Evolutionary conservation across 2,888 invertebrate species (phyloP), one percentile per base, ranked within the genome.

Genomic region (Dicranocentrus wangi): DNA sequence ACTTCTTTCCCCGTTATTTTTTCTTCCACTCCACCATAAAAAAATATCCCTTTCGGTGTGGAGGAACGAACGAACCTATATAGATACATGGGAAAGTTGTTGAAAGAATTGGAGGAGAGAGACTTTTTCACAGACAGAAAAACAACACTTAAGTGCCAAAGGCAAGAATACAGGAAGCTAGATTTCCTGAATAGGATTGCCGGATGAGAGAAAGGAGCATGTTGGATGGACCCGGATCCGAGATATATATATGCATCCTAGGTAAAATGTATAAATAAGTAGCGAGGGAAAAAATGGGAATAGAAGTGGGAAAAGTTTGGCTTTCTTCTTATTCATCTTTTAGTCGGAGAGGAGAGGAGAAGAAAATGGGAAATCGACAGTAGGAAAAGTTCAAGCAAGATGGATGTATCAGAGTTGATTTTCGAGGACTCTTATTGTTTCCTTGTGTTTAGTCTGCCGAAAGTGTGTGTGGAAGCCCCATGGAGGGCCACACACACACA

Each of bases 131-230:
- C 32, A 23, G 43, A 43, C 23, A 68, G 51, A 68, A 47, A 68
- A 68, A 68, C 68, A 68, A 53, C 28, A 68, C 51, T 51, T 32
- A 53, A 68, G 68, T 68, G 68, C 68, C 68, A 68, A 51, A 68
- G 53, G 68, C 53, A 68, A 32, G 51, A 68, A 68, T 53, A 27
- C 17, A 68, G 68, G 68, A 68, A 68, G 68, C 53, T 68, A 28
- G 68, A 68, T 68, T 68, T 68, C 68, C 68, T 51, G 66, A 43
- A 17, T 28, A 53, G 47, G 51, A 51, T 53, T 53, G 53, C 68
- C 68, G 53, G 53, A 68, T 68, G 68, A 68, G 47, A 66, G 43
- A 53, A 43, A 65, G 19, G 53, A 68, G 68, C n/a, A 47, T 43
- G 23, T 23, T 55, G 17, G n/a, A 61, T 32, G 27, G 27, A 32